Evolutionary conservation across 2,797 vertebrate species (phyloP).

Genomic region (Sebastes steindachneri): DNA sequence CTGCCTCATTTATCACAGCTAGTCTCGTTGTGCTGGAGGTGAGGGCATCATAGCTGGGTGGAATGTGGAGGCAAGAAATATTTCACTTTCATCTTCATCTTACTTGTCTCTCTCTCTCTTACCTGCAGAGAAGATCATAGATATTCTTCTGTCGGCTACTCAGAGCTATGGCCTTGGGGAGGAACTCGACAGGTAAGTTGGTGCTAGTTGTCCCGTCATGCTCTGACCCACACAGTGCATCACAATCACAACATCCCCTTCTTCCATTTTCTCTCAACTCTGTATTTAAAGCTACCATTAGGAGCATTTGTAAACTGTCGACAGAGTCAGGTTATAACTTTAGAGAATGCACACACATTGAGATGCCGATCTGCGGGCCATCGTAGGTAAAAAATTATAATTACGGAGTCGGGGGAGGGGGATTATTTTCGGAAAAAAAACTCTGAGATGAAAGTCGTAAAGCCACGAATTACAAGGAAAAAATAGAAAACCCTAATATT

Average conservation of each 20-base stretch:
- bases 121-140: slow-evolving; percentile 71
- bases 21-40: background rate
- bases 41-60: background rate
- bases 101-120: background rate
- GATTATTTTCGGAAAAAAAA: no score
- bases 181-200: slow-evolving; percentile 71
- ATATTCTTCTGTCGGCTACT: slow-evolving; percentile 64
- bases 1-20: slow-evolving; percentile 9
- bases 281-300: background rate
- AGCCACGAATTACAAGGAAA: no score
- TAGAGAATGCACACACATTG: background rate
- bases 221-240: background rate
- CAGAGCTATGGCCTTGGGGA: slow-evolving; percentile 67
- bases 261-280: background rate
- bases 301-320: background rate
- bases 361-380: background rate
- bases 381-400: no score
- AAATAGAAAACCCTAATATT: no score
- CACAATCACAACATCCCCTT: background rate
- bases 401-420: no score
- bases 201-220: background rate
- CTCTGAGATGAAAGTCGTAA: no score
- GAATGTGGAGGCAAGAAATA: background rate
- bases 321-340: background rate
- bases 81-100: slow-evolving; percentile 6